These are phyloP conservation scores for Copsychus sechellarum DNA, from an alignment of 2,113 vertebrate species.

Conservation along the genomic window DNA sequence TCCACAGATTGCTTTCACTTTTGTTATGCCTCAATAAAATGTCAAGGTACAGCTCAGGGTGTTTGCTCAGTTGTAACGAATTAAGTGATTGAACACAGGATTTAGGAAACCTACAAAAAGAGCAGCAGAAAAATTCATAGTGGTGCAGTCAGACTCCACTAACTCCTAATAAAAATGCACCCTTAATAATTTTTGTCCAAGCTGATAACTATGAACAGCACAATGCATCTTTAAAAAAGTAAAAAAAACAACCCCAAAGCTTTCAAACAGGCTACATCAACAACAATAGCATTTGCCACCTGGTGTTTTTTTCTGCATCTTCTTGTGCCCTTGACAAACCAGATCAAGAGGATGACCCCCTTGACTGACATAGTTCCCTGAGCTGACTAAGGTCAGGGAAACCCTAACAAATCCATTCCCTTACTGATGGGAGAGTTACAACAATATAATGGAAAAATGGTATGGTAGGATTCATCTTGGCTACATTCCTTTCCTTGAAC, in stretches of 20 bases:
- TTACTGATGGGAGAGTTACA: background rate
- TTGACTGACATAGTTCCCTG: background rate
- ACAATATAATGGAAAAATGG: background rate
- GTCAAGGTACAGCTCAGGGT: background rate
- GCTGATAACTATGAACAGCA: background rate
- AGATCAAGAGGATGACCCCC: background rate
- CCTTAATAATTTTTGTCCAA: background rate
- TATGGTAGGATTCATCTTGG: background rate
- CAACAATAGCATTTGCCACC: background rate
- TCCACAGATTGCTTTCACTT: background rate
- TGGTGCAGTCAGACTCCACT: background rate
- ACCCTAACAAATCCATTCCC: background rate
- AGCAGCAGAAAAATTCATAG: background rate
- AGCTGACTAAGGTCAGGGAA: background rate
- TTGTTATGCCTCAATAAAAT: background rate
- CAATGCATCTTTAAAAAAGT: background rate
- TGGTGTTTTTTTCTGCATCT: background rate
- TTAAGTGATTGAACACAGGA: background rate
- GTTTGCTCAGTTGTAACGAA: background rate
- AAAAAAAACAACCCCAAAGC: background rate
- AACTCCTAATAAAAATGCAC: background rate
- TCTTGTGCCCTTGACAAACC: background rate
- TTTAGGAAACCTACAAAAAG: background rate
- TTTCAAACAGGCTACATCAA: background rate
- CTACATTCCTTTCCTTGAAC: background rate